Percentiles rank a stretch among this genome's conserved stretches.
Evolutionary conservation across 2,113 vertebrate species (phyloP).

Genomic region (Dolichotis patagonum): DNA sequence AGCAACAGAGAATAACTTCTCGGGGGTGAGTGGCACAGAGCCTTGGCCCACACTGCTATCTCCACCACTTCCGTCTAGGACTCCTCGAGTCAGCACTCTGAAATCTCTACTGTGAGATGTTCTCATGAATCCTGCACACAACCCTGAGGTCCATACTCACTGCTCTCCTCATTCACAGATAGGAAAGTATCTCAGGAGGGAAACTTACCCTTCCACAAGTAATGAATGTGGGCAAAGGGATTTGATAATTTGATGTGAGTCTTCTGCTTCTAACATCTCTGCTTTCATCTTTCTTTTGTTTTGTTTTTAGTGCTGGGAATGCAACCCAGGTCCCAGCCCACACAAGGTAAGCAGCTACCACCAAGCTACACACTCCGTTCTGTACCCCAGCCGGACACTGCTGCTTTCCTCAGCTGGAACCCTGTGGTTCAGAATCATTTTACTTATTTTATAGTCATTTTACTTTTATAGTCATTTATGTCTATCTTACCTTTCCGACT

Average conservation of each 20-base stretch:
- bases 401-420: background rate
- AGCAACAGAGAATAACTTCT: background rate
- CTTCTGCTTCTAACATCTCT: background rate
- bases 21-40: too few relatives aligned
- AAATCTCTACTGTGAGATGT: background rate
- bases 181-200: background rate
- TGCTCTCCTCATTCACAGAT: background rate
- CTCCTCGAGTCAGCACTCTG: background rate
- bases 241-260: background rate
- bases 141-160: background rate
- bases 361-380: background rate
- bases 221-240: background rate
- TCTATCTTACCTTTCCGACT: background rate
- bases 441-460: background rate
- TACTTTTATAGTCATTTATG: background rate
- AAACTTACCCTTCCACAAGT: background rate
- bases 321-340: background rate
- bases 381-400: background rate
- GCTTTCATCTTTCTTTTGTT: background rate
- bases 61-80: background rate
- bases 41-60: background rate
- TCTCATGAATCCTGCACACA: background rate
- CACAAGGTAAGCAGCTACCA: background rate
- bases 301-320: background rate
- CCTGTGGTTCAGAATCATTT: background rate